Percentiles rank a stretch among this genome's conserved stretches.
phyloP scores from a whole-genome alignment of 2,888 invertebrate species.

The Theretra japonica region DNA sequence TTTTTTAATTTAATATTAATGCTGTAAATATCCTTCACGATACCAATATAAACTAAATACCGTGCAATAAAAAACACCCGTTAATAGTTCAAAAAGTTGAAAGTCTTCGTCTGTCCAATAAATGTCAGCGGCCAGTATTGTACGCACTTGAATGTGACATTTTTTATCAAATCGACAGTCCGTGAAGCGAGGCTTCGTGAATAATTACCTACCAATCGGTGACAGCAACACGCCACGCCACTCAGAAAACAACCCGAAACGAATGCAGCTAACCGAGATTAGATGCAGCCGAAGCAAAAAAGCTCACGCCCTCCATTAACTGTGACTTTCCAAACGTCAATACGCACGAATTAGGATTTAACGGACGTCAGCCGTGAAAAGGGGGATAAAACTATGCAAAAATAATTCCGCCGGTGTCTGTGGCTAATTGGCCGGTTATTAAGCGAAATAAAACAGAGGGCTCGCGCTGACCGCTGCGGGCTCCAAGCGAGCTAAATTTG shows the following conservation, averaged over 20 bases:
- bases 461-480: conserved; percentile 28
- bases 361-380: conserved; percentile 58
- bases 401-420: conserved; percentile 48
- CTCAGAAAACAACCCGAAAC: conserved; percentile 74
- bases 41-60: background rate
- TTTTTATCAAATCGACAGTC: conserved; percentile 62
- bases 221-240: conserved; percentile 78
- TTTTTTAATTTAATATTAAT: background rate
- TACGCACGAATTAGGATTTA: conserved; percentile 80
- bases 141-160: conserved; percentile 43
- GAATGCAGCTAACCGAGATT: conserved; percentile 75
- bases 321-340: conserved; percentile 78
- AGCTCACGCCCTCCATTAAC: conserved; percentile 77
- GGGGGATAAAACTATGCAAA: conserved; percentile 56
- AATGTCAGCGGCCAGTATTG: conserved; percentile 36
- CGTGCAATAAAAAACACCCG: too few species aligned
- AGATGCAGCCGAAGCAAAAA: conserved; percentile 74
- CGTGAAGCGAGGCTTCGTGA: conserved; percentile 70
- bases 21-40: background rate
- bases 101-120: background rate
- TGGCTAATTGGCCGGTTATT: conserved; percentile 45
- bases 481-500: conserved; percentile 55
- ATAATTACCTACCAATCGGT: conserved; percentile 77
- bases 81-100: background rate
- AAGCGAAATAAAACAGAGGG: conserved; percentile 47